phyloP scores from a whole-genome alignment of 2,797 vertebrate genomes.

The Harpagifer antarcticus region DNA sequence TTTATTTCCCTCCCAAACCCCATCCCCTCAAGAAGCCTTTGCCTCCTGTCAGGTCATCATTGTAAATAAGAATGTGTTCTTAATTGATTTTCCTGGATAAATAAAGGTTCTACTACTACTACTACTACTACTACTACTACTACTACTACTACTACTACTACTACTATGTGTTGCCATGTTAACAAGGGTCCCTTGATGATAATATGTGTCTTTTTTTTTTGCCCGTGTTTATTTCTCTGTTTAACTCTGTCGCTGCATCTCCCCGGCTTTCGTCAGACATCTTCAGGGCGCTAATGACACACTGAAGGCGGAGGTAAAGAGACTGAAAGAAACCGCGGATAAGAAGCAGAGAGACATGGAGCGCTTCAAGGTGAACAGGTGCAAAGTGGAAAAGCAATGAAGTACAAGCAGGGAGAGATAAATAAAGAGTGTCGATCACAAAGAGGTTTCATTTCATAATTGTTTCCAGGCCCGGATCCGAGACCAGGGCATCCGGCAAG shows the following conservation, averaged over 20 bases:
- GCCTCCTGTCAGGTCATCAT: too few relatives aligned
- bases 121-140: too few relatives aligned
- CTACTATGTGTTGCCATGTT: conserved; percentile 60
- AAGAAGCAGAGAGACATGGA: conserved; percentile 67
- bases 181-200: conserved; percentile 72
- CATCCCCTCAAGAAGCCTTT: too few relatives aligned
- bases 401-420: conserved; percentile 15
- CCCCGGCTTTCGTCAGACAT: conserved; percentile 66
- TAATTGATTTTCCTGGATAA: too few relatives aligned
- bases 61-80: too few relatives aligned
- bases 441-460: conserved; percentile 58
- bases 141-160: too few relatives aligned
- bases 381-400: conserved; percentile 46
- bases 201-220: conserved; percentile 52
- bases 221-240: conserved; percentile 51
- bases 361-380: conserved; percentile 74
- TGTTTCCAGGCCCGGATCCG: conserved; percentile 64
- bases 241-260: conserved; percentile 50
- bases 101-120: too few relatives aligned
- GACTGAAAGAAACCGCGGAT: conserved; percentile 68
- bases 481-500: conserved; percentile 34
- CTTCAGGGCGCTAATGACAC: conserved; percentile 77
- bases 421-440: conserved; percentile 48
- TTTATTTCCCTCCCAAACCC: too few relatives aligned
- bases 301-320: conserved; percentile 76